These are phyloP conservation scores for Salvelinus fontinalis DNA, from an alignment of 2,113 vertebrate species.

Conservation along the genomic window DNA sequence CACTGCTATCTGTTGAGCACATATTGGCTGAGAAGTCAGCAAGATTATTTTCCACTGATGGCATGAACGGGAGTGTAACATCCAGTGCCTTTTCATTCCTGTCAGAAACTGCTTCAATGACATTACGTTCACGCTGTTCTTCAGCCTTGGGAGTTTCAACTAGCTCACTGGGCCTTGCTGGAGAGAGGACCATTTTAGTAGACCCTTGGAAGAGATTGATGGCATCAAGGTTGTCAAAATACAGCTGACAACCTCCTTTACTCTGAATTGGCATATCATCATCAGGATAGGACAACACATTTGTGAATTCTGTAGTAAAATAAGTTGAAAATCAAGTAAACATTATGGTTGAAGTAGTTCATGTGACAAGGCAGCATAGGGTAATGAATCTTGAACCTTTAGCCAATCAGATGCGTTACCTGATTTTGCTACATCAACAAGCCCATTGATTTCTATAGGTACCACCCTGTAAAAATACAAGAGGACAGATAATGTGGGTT, in stretches of 20 bases:
- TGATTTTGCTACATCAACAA: slow-evolving; percentile 18
- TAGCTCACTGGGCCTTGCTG: slow-evolving; percentile 23
- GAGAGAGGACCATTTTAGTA: slow-evolving; percentile 48
- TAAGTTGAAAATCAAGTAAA: background rate
- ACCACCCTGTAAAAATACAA: slow-evolving; percentile 44
- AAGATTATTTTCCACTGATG: slow-evolving; percentile 66
- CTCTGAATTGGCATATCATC: slow-evolving; percentile 71
- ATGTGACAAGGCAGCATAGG: background rate
- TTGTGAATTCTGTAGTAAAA: slow-evolving; percentile 31
- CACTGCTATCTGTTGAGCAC: slow-evolving; percentile 67
- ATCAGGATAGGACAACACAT: slow-evolving; percentile 53
- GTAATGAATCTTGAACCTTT: background rate
- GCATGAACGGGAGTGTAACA: slow-evolving; percentile 68
- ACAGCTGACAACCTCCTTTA: slow-evolving; percentile 67
- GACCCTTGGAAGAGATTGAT: slow-evolving; percentile 60
- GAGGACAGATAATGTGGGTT: background rate
- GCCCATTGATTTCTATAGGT: slow-evolving; percentile 12
- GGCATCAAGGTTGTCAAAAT: slow-evolving; percentile 65
- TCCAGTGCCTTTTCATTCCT: slow-evolving; percentile 52
- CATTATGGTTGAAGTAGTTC: background rate
- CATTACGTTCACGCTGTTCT: background rate
- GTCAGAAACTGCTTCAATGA: background rate
- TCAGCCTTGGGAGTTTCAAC: background rate
- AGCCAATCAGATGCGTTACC: slow-evolving; percentile 43
- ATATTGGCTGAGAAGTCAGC: slow-evolving; percentile 48